Evolutionary conservation across 2,888 invertebrate species (phyloP), one percentile per base, ranked within the genome.

Genomic region (Andrena bicolor): DNA sequence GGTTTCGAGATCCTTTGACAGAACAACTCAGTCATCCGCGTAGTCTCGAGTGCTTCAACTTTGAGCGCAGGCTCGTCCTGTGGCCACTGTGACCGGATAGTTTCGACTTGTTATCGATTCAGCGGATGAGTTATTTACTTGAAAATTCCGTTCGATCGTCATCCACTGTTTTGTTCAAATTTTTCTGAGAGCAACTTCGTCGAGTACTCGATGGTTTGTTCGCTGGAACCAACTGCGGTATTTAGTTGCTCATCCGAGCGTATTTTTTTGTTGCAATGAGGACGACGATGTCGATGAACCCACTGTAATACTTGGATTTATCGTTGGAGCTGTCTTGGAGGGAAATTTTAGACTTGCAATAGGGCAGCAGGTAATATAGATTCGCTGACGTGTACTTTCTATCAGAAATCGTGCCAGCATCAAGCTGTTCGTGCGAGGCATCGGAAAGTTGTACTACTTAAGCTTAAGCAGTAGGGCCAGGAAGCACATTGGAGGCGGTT

Each of bases 1-100:
- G 66, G 53, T 48, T 30, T 51, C n/a, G 75, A 61, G 58, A 85
- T 80, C 82, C 86, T 86, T 85, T 80, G 86, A 87, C 76, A 58
- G 65, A 61, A 72, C 65, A 76, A 83, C 63, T 64, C 83, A 79
- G 48, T 72, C 68, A 75, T 77, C 77, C 85, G 79, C 64, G 73
- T 63, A 76, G 83, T 82, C 85, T 77, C 85, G 65, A 86, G 82
- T 58, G 71, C 51, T 63, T 78, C 79, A 63, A 68, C 73, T 76
- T 83, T 49, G 73, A 83, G 87, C 20, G 41, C 32, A 53, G 61
- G 60, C 85, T 87, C 66, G 71, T 49, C 74, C 20, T 20, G 30
- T 63, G 68, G 7, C 66, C 60, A 60, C 28, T 28, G 30, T 23
- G 13, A 63, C 16, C 53, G 41, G 74, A 74, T 58, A 26, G 32